phyloP scores from a whole-genome alignment of 1,140 invertebrate genomes.

The Streblospio benedicti region DNA sequence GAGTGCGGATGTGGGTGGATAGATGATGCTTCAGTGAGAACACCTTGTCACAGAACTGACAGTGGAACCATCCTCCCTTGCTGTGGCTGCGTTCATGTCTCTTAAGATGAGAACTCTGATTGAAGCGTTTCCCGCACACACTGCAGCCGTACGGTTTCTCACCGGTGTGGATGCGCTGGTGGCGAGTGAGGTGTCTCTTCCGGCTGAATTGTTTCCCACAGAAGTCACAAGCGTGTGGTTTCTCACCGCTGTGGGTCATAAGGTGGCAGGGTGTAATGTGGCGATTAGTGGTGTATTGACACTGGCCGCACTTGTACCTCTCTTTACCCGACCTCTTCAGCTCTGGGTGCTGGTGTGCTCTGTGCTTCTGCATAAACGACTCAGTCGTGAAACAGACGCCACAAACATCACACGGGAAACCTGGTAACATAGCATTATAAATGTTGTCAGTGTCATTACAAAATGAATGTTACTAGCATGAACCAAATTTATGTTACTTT shows the following conservation, averaged over 20 bases:
- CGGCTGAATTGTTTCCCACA: conserved; percentile 43
- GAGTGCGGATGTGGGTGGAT: conserved; percentile 81
- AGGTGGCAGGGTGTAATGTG: too few species aligned
- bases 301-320: too few species aligned
- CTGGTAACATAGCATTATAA: too few species aligned
- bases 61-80: conserved; percentile 59
- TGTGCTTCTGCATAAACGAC: too few species aligned
- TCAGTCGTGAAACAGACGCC: too few species aligned
- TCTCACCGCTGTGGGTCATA: conserved; percentile 37
- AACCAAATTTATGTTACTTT: too few species aligned
- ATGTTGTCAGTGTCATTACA: too few species aligned
- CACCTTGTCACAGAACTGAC: conserved; percentile 69
- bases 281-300: too few species aligned
- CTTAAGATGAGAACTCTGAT: background rate
- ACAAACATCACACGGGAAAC: too few species aligned
- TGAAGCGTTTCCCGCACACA: conserved; percentile 17
- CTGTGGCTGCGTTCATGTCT: conserved; percentile 7
- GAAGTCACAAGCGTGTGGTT: conserved; percentile 41
- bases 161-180: conserved; percentile 29
- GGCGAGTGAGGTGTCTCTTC: conserved; percentile 35
- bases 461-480: too few species aligned
- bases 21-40: conserved; percentile 69
- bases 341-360: too few species aligned
- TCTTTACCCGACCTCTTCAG: too few species aligned
- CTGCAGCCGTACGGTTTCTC: conserved; percentile 29